These are phyloP conservation scores for Ibidorhyncha struthersii DNA, from an alignment of 2,113 vertebrate genomes.

Conservation along the genomic window DNA sequence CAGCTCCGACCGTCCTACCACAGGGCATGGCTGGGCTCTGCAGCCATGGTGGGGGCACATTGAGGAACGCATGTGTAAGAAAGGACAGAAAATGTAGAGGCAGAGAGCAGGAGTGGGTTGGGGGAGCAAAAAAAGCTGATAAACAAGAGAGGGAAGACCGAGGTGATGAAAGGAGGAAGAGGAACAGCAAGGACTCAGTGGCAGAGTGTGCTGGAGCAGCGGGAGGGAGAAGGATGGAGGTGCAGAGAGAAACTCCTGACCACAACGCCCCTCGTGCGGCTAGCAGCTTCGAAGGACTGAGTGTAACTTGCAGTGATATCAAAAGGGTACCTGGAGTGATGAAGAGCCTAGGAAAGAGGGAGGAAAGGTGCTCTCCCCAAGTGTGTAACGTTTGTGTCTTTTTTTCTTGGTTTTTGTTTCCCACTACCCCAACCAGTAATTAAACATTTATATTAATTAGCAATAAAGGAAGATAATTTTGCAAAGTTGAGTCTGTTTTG, in stretches of 20 bases:
- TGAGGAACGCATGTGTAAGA: rapidly evolving
- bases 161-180: neutral
- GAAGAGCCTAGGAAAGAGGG: neutral
- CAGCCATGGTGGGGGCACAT: rapidly evolving
- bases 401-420: neutral
- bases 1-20: rapidly evolving
- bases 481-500: neutral
- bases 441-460: neutral
- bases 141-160: neutral
- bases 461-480: neutral
- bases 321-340: neutral
- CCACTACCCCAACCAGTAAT: neutral
- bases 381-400: neutral
- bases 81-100: neutral
- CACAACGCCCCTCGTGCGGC: rapidly evolving
- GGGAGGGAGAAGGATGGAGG: rapidly evolving
- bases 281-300: rapidly evolving
- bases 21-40: rapidly evolving
- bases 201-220: neutral
- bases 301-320: neutral
- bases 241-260: neutral
- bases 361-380: neutral
- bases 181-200: neutral
- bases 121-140: neutral
- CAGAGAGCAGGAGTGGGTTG: rapidly evolving